Evolutionary conservation across 1,140 invertebrate species (phyloP).

Genomic region (Drosophila mojavensis): DNA sequence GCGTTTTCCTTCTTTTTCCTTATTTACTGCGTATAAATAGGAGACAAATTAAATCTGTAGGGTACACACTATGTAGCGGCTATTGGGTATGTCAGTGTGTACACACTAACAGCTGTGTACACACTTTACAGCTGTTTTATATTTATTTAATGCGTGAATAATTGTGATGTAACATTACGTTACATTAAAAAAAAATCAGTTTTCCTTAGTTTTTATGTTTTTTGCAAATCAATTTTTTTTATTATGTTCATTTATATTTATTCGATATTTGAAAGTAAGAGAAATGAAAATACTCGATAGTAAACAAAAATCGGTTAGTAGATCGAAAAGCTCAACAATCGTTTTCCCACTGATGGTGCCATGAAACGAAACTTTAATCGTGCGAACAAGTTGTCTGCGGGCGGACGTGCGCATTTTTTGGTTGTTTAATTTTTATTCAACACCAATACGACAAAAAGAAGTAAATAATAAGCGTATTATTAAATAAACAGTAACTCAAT

Average conservation of each 20-base stretch:
- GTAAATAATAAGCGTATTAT: constrained; percentile 44
- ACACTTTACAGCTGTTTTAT: constrained; percentile 28
- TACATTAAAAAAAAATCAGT: not conserved
- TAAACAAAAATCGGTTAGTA: constrained; percentile 4
- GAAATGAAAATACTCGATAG: constrained; percentile 11
- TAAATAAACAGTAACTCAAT: constrained; percentile 42
- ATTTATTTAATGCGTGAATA: constrained; percentile 11
- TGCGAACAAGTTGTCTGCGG: constrained; percentile 74
- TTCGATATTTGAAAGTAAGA: constrained; percentile 4
- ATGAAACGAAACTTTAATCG: constrained; percentile 45
- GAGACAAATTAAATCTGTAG: constrained; percentile 2
- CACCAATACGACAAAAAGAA: constrained; percentile 45
- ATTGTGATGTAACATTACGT: not conserved
- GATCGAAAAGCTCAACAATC: constrained; percentile 24
- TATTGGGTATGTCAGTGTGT: constrained; percentile 8
- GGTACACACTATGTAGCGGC: constrained; percentile 14
- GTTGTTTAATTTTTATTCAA: constrained; percentile 38
- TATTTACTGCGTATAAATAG: constrained; percentile 56
- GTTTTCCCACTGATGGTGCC: constrained; percentile 1
- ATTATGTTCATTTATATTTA: not conserved
- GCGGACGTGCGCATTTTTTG: constrained; percentile 68
- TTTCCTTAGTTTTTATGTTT: not conserved
- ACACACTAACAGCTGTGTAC: constrained; percentile 29
- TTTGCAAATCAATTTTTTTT: not conserved
- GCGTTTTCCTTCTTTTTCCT: not conserved